Base-by-base conservation (phyloP, 2,113 vertebrate genomes). In the Spermophilus dauricus region DNA sequence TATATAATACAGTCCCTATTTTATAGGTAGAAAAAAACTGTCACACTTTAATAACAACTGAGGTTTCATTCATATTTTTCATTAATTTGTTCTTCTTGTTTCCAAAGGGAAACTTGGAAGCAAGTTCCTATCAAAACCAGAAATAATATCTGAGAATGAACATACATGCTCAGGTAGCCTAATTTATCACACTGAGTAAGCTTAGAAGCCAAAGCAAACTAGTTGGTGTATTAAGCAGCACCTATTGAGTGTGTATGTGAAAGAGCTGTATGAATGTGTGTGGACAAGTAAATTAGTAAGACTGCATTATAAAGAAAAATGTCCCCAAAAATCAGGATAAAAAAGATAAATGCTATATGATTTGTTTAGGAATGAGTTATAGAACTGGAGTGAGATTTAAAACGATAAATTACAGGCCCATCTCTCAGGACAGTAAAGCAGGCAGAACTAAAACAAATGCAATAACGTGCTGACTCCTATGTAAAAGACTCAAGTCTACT, bases 241-340 rank as follows among this genome's bases (percentile, higher is more conserved):
- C 45, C 18, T 53, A 48, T 67, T 95, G 56, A 87, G 34, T 70
- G 16, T 61, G 7, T 13, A 63, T 48, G 5, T 82, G 28, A 81
- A 26, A 32, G 11, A 93, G 42, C 28, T 61, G 4, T 91, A 86
- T 7, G 81, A 76, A 86, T 63, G 39, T 32, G 10, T 70, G 86
- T 91, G 37, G 6, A 70, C 9, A 4, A 78, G 32, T 10, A 85
- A 58, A 77, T 82, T 92, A 63, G 26, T 72, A 91, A 86, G 42
- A 9, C 30, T 86, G 32, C 32, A 86, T 86, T 83, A 82, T 11
- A 94, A 45, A 91, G 5, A 32, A 93, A 94, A 91, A 80, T 84
- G 24, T 26, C 24, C 32, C 37, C 37, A 4, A 32, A 78, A 87
- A 72, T 97, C 51, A 84, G 24, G 65, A 72, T 22, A 88, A 65